A percentile compares a stretch with the other conserved stretches of the same genome.
phyloP scores from a whole-genome alignment of 2,888 invertebrate genomes.

The Xestia xanthographa region DNA sequence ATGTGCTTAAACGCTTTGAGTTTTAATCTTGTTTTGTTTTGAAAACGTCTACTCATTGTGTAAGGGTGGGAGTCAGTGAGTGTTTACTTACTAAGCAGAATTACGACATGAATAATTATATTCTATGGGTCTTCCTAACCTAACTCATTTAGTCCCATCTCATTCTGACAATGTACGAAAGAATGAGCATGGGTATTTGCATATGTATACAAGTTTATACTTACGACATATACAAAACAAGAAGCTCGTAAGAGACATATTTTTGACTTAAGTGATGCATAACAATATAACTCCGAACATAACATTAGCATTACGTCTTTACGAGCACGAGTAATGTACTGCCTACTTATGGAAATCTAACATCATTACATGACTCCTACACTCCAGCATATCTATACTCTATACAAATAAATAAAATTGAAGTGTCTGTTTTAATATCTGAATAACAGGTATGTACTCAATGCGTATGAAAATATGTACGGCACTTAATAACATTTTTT shows the following conservation, averaged over 20 bases:
- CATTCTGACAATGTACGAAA: conserved; percentile 2
- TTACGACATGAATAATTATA: conserved; percentile 30
- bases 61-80: too few relatives aligned
- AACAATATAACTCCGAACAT: conserved; percentile 25
- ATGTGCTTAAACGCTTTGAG: conserved; percentile 1
- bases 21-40: conserved; percentile 4
- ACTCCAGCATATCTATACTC: conserved; percentile 1
- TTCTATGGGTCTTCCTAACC: conserved; percentile 22
- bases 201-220: conserved; percentile 13
- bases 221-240: not conserved
- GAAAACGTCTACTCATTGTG: conserved; percentile 10
- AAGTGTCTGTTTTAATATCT: too few relatives aligned
- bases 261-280: conserved; percentile 17
- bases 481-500: too few relatives aligned
- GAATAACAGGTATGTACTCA: too few relatives aligned
- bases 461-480: too few relatives aligned
- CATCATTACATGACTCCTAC: conserved; percentile 30
- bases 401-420: too few relatives aligned
- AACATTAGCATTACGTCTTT: conserved; percentile 34
- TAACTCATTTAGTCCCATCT: conserved; percentile 23
- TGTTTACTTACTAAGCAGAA: conserved; percentile 10
- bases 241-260: conserved; percentile 2
- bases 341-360: conserved; percentile 41
- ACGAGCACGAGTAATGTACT: conserved; percentile 31
- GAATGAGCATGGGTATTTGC: conserved; percentile 1